phyloP scores from a whole-genome alignment of 2,888 invertebrate species.

The Gibbula magus region DNA sequence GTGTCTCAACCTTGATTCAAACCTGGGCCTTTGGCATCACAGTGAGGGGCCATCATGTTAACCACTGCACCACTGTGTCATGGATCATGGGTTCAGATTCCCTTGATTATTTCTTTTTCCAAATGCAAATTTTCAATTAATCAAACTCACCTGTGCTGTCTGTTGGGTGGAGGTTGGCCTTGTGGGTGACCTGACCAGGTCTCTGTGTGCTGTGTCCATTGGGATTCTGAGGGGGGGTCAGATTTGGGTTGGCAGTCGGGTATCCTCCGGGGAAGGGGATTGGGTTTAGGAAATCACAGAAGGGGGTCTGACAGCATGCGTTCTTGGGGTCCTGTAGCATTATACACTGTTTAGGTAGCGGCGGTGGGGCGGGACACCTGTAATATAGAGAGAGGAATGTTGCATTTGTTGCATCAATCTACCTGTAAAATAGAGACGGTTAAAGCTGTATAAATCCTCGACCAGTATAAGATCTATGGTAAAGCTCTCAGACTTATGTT shows the following conservation, averaged over 20 bases:
- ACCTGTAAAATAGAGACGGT: background rate
- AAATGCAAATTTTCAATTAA: too few relatives aligned
- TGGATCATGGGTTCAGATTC: too few relatives aligned
- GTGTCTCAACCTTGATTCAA: too few relatives aligned
- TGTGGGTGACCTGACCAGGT: background rate
- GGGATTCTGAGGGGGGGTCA: constrained; percentile 40
- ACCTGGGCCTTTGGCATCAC: too few relatives aligned
- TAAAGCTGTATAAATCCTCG: too few relatives aligned
- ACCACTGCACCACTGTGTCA: too few relatives aligned
- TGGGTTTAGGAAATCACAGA: constrained; percentile 58
- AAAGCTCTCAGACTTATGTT: too few relatives aligned
- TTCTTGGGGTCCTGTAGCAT: constrained; percentile 53
- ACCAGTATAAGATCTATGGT: too few relatives aligned
- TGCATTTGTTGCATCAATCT: background rate
- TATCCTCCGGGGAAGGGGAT: constrained; percentile 53
- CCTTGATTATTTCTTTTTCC: too few relatives aligned
- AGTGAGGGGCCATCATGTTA: too few relatives aligned
- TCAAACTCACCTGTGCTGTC: background rate
- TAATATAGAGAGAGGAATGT: background rate
- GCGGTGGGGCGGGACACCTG: background rate
- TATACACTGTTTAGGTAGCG: constrained; percentile 45
- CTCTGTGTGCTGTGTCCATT: constrained; percentile 32
- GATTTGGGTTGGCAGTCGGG: constrained; percentile 44
- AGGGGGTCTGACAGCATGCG: constrained; percentile 59
- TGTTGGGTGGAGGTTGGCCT: background rate